Evolutionary conservation across 2,113 vertebrate genomes (phyloP).

Genomic region (Onychostruthus taczanowskii): DNA sequence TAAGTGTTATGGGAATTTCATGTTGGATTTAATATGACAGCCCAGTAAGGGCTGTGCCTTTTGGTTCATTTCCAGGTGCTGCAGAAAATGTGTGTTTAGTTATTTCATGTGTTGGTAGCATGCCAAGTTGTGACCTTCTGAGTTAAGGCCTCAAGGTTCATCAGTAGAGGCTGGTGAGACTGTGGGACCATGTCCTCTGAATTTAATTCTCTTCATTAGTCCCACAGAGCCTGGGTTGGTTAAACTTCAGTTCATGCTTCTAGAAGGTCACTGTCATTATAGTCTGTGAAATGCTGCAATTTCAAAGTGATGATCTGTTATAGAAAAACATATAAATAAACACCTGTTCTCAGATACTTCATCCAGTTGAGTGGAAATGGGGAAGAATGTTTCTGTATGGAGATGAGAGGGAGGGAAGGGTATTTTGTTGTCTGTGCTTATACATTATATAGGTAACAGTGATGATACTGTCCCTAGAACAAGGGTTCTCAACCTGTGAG

Average conservation of each 20-base stretch:
- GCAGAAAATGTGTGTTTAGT: slow-evolving; percentile 19
- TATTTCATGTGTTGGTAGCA: background rate
- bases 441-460: background rate
- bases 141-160: background rate
- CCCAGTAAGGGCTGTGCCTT: background rate
- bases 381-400: background rate
- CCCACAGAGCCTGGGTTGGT: slow-evolving; percentile 3
- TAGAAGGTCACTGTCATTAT: background rate
- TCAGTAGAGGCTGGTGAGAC: background rate
- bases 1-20: background rate
- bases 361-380: background rate
- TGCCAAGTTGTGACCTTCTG: background rate
- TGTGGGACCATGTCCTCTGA: background rate
- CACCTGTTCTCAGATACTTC: background rate
- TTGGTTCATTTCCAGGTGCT: slow-evolving; percentile 30
- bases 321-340: slow-evolving; percentile 3
- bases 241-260: background rate
- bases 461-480: background rate
- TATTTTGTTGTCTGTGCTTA: background rate
- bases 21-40: slow-evolving; percentile 7
- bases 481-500: slow-evolving; percentile 57
- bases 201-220: slow-evolving; percentile 9
- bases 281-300: background rate
- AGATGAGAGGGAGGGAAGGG: background rate
- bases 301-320: background rate